These are phyloP conservation scores for Thalassarche chlororhynchos DNA, from an alignment of 2,113 vertebrate genomes.

Conservation along the genomic window DNA sequence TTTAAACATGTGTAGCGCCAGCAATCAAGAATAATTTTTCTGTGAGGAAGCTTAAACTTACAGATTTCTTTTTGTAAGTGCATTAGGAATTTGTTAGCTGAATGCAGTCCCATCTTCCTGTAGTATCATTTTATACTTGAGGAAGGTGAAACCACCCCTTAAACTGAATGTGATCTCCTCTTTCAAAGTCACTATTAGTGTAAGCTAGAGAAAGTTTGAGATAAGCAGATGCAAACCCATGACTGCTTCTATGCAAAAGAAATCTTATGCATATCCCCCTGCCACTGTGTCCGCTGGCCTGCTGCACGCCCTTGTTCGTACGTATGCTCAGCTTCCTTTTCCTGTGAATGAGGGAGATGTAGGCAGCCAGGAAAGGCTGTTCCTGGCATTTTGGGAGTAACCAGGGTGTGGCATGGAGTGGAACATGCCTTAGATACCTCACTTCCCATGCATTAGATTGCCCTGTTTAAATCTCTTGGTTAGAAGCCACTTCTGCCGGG, in stretches of 20 bases:
- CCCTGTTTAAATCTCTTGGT: background rate
- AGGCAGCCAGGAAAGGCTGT: background rate
- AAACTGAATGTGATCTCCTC: background rate
- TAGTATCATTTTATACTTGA: background rate
- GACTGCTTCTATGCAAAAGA: background rate
- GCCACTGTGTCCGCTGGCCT: background rate
- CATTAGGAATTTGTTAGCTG: background rate
- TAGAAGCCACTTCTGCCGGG: background rate
- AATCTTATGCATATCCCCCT: rapidly evolving
- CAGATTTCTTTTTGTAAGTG: background rate
- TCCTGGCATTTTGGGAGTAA: background rate
- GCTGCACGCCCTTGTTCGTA: background rate
- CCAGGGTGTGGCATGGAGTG: rapidly evolving
- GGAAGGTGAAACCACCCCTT: background rate
- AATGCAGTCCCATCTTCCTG: background rate
- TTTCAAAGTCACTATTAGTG: background rate
- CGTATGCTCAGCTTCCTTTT: background rate
- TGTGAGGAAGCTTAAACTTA: background rate
- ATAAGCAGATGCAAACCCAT: background rate
- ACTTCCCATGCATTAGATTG: background rate
- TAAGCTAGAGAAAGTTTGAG: background rate
- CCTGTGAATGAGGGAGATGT: rapidly evolving
- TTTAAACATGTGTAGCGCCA: background rate
- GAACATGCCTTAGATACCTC: background rate
- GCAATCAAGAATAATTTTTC: background rate